Evolutionary conservation across 2,113 vertebrate genomes (phyloP), one percentile per base, ranked within the genome.

Genomic region (Arizona elegans): DNA sequence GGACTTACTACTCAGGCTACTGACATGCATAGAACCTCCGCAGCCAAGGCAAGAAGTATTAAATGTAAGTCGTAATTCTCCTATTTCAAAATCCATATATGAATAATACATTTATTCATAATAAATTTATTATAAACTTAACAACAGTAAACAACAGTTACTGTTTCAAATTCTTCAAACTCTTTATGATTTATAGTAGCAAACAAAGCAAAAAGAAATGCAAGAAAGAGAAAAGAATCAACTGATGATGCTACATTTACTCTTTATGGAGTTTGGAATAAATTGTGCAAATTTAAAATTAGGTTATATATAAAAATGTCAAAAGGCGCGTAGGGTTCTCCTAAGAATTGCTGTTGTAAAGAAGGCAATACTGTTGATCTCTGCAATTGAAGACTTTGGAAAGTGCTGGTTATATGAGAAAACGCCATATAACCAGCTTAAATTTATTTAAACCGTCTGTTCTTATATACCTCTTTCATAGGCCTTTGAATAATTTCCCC

Each of bases 1-100:
- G 99, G 99, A 99, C 95, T 97, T 99, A 95, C 97, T 99, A 96
- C 99, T 99, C 95, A 98, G 99, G 96, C 98, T 99, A 97, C 98
- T 99, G 95, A 99, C 99, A 5, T 99, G 99, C 96, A 99, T 99
- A 89, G 99, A 99, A 97, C 99, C 99, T 91, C 98, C 99, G 62
- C 99, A 99, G 94, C 98, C 99, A 53, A 98, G 99, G 94, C 99
- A 99, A 95, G 99, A 99, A 86, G 99, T 99, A 81, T 97, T 99
- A 95, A 99, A 98, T 89, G 99, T 99, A 97, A 97, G 99, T 98
- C 87, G 93, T 75, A 29, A 0, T 50, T 3, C 38, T 10, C 9
- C 5, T 55, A 8, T 13, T 43, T 43, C 75, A 81, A 38, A 43
- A 81, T 81, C 75, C 33, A 43, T 81, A 81, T 81, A 19, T 81